Evolutionary conservation across 2,797 vertebrate species (phyloP).

Genomic region (Chelonia mydas): DNA sequence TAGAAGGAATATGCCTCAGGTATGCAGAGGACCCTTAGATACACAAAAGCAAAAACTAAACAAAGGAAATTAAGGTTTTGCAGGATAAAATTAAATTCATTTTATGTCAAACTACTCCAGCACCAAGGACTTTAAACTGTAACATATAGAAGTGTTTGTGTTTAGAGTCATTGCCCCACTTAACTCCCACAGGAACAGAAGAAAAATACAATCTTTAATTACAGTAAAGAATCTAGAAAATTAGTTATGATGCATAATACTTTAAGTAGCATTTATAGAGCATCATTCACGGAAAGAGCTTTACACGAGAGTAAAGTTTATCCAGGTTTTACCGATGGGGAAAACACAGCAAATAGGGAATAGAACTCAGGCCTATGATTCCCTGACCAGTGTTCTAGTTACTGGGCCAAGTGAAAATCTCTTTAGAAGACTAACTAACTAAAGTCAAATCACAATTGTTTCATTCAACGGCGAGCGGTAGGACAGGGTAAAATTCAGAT

Average conservation of each 20-base stretch:
- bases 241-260: background rate
- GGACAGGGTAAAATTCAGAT: background rate
- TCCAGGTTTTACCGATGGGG: background rate
- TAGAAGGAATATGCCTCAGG: conserved; percentile 14
- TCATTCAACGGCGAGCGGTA: background rate
- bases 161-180: background rate
- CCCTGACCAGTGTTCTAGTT: background rate
- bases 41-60: background rate
- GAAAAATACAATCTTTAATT: background rate
- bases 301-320: background rate
- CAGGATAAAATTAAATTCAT: background rate
- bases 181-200: background rate
- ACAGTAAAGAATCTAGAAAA: background rate
- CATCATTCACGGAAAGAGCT: background rate
- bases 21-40: conserved; percentile 67
- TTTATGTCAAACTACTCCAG: background rate
- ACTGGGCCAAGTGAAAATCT: background rate
- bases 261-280: background rate
- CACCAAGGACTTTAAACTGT: background rate
- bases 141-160: background rate
- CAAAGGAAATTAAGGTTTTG: background rate
- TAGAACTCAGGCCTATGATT: background rate
- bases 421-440: background rate
- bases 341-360: background rate
- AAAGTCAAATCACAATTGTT: background rate